Base-by-base conservation (phyloP, 2,888 invertebrate genomes). In the Agriopis marginaria region DNA sequence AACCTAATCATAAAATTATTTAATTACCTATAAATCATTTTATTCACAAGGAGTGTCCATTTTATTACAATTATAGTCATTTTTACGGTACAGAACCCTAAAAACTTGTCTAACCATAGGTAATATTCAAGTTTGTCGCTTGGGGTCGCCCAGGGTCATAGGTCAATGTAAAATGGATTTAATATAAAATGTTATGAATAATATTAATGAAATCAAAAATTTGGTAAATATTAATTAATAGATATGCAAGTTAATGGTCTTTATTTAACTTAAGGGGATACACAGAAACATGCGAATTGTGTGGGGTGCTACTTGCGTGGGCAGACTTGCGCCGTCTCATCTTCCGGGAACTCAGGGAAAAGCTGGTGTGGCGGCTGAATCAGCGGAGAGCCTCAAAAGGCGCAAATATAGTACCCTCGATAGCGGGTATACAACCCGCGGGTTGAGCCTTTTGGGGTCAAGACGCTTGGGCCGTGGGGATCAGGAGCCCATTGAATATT, bases 131-230 rank as follows among this genome's bases (percentile, higher is more conserved):
- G 9, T 11, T 56, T 54, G 53, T 49, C 60, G 40, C 40, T 12
- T 40, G 44, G 58, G 71, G 72, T 72, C 64, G 50, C 44, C 44
- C 49, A 44, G 65, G 70, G 70, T 70, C 72, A 63, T 45, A 72
- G 72, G 70, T 72, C 70, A 72, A 59, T 55, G 53, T 60, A 59
- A 70, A 70, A 62, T 64, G 58, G 14, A 14, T 58, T 69, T 72
- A 63, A 23, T 56, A 51, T 64, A 45, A 62, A 61, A 51, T 14
- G 7, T 14, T 58, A 50, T 23, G 44, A 68, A 63, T 58, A 42
- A 64, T 68, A 54, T 49, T 60, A 60, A 63, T 64, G 3, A 45
- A 67, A 47, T 49, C 44, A 55, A 66, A 12, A 49, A 14, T 49
- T 54, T 56, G 42, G 42, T 55, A 51, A 7, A 40, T 60, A 47